Percentiles rank a stretch among this genome's conserved stretches.
Conservation (phyloP, 2,113 vertebrate species). For the Phycodurus eques region DNA sequence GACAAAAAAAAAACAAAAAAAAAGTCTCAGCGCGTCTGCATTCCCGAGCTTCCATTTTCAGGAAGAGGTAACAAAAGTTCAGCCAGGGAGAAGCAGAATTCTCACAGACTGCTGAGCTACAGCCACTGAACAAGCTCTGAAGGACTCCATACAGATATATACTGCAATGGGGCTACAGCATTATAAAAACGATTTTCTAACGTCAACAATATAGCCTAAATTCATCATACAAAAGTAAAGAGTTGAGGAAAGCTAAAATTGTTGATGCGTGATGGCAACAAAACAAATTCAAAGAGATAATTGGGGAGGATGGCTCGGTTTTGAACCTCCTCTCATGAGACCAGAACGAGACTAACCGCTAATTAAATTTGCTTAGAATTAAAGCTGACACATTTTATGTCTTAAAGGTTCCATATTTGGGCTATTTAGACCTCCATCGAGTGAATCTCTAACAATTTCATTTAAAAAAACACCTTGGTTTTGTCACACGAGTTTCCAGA, state of each 20-base stretch:
- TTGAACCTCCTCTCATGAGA: slow-evolving; percentile 29
- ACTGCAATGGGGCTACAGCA: slow-evolving; percentile 7
- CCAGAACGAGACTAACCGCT: background rate
- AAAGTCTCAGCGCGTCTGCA: slow-evolving; percentile 51
- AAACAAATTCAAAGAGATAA: slow-evolving; percentile 15
- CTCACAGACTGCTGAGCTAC: slow-evolving; percentile 18
- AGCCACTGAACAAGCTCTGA: slow-evolving; percentile 16
- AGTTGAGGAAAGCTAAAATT: slow-evolving; percentile 7
- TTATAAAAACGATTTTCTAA: background rate
- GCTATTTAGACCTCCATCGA: no score
- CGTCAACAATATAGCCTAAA: background rate
- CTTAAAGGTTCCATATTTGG: background rate
- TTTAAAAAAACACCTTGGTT: no score
- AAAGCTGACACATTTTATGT: background rate
- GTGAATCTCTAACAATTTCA: no score
- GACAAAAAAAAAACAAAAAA: no score
- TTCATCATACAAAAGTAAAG: background rate
- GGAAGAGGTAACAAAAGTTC: slow-evolving; percentile 29
- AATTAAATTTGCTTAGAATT: slow-evolving; percentile 5
- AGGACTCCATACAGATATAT: slow-evolving; percentile 8
- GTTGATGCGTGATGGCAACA: slow-evolving; percentile 31
- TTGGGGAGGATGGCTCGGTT: background rate
- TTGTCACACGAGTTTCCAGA: no score
- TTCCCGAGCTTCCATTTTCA: slow-evolving; percentile 46
- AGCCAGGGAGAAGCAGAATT: slow-evolving; percentile 18